Evolutionary conservation across 2,113 vertebrate species (phyloP).

Genomic region (Hyperopisus bebe): DNA sequence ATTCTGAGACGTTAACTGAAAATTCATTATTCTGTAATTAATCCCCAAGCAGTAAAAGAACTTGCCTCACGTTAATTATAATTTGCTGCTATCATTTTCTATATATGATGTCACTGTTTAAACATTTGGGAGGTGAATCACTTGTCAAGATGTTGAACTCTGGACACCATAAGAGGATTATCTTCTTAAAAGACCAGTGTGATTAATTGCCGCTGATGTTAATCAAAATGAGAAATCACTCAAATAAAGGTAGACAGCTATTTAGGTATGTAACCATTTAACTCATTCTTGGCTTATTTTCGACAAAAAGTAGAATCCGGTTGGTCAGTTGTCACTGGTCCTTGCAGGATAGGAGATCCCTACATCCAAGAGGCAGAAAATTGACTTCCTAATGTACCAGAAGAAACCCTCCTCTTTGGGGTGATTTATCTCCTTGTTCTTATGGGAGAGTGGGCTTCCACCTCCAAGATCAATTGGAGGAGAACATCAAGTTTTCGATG

Average conservation of each 20-base stretch:
- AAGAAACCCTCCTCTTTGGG: constrained; percentile 5
- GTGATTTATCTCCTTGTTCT: constrained; percentile 20
- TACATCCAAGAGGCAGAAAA: constrained; percentile 9
- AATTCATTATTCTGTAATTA: not conserved
- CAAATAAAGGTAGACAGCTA: not conserved
- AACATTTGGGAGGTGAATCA: not conserved
- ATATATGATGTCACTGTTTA: not conserved
- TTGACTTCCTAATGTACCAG: constrained; percentile 21
- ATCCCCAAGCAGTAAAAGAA: not conserved
- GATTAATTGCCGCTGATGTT: not conserved
- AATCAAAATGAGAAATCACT: not conserved
- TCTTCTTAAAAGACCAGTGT: not conserved
- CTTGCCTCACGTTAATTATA: not conserved
- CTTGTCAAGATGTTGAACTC: not conserved
- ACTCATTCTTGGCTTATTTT: not conserved
- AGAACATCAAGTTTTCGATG: not conserved
- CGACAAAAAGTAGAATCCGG: not conserved
- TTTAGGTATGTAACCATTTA: not conserved
- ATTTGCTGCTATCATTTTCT: not conserved
- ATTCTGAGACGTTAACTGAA: not conserved
- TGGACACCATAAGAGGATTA: not conserved
- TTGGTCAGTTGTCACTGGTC: not conserved
- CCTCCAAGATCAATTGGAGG: not conserved
- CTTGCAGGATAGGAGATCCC: not conserved
- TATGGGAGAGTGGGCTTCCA: not conserved